Evolutionary conservation across 2,113 vertebrate genomes (phyloP), one percentile per base, ranked within the genome.

Genomic region (Percopsis transmontana): DNA sequence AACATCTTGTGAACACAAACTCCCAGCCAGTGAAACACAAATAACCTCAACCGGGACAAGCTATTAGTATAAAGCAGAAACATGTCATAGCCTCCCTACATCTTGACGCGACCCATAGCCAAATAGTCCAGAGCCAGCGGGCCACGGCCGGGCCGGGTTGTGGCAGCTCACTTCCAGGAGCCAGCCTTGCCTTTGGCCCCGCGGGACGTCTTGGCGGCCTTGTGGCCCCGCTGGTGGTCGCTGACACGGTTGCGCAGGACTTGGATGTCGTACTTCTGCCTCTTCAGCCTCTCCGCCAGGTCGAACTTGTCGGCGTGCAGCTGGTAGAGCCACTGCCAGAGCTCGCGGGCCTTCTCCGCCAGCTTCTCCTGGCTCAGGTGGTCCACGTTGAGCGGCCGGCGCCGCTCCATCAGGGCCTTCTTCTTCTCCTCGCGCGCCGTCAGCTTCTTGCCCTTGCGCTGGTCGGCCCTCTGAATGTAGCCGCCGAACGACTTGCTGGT

Each of bases 271-370:
- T 99, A 99, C 89, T 97, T 98, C 90, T 99, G 97, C 80, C 87
- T 89, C 90, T 97, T 98, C 82, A 99, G 94, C 77, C 94, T 95
- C 52, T 98, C 97, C 19, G 92, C 92, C 48, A 98, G 83, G 69
- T 98, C 95, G 5, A 98, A 99, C 83, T 97, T 99, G 88, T 99
- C 94, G 0, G 94, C 92, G 45, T 99, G 94, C 58, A 99, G 90
- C 67, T 95, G 92, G 2, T 90, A 86, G 72, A 98, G 92, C 79
- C 88, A 95, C 84, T 94, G 91, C 93, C 93, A 97, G 1, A 99
- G 91, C n/a, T 96, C 94, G 74, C 89, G 93, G 38, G 93, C 96
- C 84, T 97, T 97, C 70, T 96, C 95, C 53, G 89, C 68, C 83
- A 93, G 76, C 85, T 92, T 94, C 24, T 94, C 92, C 63, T 91